Conservation (phyloP, 2,113 vertebrate species). For the Boulengeromyrus knoepffleri region DNA sequence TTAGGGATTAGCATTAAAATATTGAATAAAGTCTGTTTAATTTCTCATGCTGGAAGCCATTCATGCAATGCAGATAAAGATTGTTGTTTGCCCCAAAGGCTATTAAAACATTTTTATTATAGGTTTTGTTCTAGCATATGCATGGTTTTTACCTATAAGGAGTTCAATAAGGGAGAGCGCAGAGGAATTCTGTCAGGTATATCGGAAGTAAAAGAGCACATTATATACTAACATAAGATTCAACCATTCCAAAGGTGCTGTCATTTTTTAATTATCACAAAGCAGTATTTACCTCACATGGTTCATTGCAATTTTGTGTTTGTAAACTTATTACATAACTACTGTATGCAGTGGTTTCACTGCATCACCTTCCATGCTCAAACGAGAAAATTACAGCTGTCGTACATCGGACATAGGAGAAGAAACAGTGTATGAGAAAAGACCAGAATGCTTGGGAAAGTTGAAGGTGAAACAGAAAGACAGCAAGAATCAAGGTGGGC, state of each 20-base stretch:
- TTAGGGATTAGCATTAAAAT: conserved; percentile 12
- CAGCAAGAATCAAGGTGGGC: not conserved
- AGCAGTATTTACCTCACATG: not conserved
- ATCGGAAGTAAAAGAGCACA: not conserved
- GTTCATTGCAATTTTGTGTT: not conserved
- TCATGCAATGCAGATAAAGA: not conserved
- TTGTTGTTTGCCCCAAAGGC: not conserved
- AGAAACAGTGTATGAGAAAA: not conserved
- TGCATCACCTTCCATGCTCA: not conserved
- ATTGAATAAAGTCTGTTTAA: conserved; percentile 4
- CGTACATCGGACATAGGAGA: not conserved
- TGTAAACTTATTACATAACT: not conserved
- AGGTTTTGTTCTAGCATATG: not conserved
- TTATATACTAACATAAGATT: not conserved
- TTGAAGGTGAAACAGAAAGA: not conserved
- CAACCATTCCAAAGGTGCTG: not conserved
- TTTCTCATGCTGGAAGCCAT: conserved; percentile 1
- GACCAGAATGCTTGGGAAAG: not conserved
- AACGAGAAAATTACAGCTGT: not conserved
- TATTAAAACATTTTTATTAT: not conserved
- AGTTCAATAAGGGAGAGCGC: not conserved
- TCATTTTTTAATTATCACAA: not conserved
- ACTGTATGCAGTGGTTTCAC: not conserved
- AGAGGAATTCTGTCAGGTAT: not conserved
- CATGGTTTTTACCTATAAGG: not conserved